A percentile compares a stretch with the other conserved stretches of the same genome.
phyloP scores from a whole-genome alignment of 2,797 vertebrate species.

The Toxotes lorentzi region DNA sequence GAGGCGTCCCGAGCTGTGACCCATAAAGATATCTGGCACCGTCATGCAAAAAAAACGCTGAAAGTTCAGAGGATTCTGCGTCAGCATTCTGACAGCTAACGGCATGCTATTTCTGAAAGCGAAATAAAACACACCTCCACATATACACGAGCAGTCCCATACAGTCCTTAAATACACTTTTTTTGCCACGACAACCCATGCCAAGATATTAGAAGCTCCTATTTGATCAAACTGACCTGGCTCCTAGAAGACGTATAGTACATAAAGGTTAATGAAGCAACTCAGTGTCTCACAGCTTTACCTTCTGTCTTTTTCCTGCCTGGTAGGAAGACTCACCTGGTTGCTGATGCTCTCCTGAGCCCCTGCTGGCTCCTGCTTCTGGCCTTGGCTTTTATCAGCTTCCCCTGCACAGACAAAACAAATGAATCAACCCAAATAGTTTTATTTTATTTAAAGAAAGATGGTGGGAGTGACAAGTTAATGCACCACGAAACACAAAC shows the following conservation, averaged over 20 bases:
- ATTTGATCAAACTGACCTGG: slow-evolving; percentile 52
- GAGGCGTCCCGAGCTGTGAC: slow-evolving; percentile 37
- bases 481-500: background rate
- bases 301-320: slow-evolving; percentile 67
- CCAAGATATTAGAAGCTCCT: slow-evolving; percentile 31
- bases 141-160: background rate
- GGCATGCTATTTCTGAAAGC: slow-evolving; percentile 11
- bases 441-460: slow-evolving; percentile 12
- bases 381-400: slow-evolving; percentile 19
- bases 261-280: slow-evolving; percentile 78
- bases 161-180: background rate
- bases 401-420: slow-evolving; percentile 10
- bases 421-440: background rate
- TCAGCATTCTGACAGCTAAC: slow-evolving; percentile 27
- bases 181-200: background rate
- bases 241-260: slow-evolving; percentile 61
- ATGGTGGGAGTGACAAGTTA: slow-evolving; percentile 3
- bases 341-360: slow-evolving; percentile 30
- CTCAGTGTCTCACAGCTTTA: slow-evolving; percentile 57
- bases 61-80: slow-evolving; percentile 43
- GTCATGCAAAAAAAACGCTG: slow-evolving; percentile 43
- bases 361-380: slow-evolving; percentile 47
- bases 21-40: slow-evolving; percentile 34
- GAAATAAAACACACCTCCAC: slow-evolving; percentile 16
- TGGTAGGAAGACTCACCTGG: slow-evolving; percentile 52